Evolutionary conservation across 2,888 invertebrate genomes (phyloP).

Genomic region (Nudaria mundana): DNA sequence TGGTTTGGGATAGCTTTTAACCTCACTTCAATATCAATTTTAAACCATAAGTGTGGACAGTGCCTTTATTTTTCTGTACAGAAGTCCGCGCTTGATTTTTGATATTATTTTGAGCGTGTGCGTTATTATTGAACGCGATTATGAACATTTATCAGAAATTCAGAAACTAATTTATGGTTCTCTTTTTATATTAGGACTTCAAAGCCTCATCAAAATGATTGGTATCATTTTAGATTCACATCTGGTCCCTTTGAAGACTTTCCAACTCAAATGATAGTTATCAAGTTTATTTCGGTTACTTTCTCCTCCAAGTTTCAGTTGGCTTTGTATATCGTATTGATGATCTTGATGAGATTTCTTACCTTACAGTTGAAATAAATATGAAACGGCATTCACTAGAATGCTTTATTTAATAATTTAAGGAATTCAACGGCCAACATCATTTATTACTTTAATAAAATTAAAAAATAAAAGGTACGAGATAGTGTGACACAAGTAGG

Average conservation of each 20-base stretch:
- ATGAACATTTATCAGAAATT: neutral
- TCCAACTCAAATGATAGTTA: neutral
- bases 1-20: slow-evolving; percentile 30
- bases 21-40: slow-evolving; percentile 21
- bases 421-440: too few species aligned
- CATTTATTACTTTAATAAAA: too few species aligned
- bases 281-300: neutral
- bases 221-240: neutral
- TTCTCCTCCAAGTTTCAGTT: neutral
- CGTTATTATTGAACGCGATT: too few species aligned
- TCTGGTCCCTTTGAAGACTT: neutral
- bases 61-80: slow-evolving; percentile 14
- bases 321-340: too few species aligned
- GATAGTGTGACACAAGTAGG: too few species aligned
- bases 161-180: neutral
- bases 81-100: too few species aligned
- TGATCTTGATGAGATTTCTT: too few species aligned
- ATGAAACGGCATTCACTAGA: too few species aligned
- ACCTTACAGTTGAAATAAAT: too few species aligned
- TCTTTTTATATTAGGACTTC: neutral
- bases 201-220: neutral
- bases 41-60: slow-evolving; percentile 9
- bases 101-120: too few species aligned
- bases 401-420: too few species aligned
- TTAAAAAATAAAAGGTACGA: too few species aligned